Conservation (phyloP, 2,888 invertebrate genomes). For the Zelleria hepariella region DNA sequence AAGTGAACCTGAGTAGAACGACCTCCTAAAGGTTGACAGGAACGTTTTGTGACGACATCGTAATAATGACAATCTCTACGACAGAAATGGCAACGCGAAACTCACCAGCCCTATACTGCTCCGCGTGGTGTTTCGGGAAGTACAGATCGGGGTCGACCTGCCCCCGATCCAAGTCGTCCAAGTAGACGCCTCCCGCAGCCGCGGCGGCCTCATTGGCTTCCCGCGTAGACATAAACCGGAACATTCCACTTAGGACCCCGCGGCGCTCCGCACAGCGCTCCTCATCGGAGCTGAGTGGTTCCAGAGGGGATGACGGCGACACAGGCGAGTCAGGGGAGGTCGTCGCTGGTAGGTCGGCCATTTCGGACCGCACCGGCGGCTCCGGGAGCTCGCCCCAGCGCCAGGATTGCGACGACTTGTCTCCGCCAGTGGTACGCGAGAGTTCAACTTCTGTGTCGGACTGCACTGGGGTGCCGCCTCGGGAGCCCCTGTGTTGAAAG, state of each 20-base stretch:
- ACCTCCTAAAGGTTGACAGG: too few relatives aligned
- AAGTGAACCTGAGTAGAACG: too few relatives aligned
- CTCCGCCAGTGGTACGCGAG: slow-evolving; percentile 53
- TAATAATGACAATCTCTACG: neutral
- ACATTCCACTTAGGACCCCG: slow-evolving; percentile 92
- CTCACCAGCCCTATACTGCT: slow-evolving; percentile 57
- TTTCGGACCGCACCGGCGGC: slow-evolving; percentile 45
- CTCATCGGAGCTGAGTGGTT: slow-evolving; percentile 51
- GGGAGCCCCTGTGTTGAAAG: slow-evolving; percentile 59
- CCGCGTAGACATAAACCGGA: slow-evolving; percentile 84
- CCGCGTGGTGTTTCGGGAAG: slow-evolving; percentile 83
- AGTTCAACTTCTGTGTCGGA: slow-evolving; percentile 96
- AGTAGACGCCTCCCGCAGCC: slow-evolving; percentile 86
- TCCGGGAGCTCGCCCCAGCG: slow-evolving; percentile 91
- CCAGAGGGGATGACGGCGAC: slow-evolving; percentile 49
- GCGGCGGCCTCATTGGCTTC: slow-evolving; percentile 49
- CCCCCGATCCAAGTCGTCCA: slow-evolving; percentile 91
- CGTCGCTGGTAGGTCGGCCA: slow-evolving; percentile 31
- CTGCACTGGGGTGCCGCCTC: slow-evolving; percentile 88
- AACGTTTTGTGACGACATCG: too few relatives aligned
- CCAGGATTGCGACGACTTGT: slow-evolving; percentile 81
- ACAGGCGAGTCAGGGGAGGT: slow-evolving; percentile 38
- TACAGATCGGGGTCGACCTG: slow-evolving; percentile 94
- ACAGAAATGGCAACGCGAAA: neutral
- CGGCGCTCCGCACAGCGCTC: slow-evolving; percentile 30